Percentiles rank a stretch among this genome's conserved stretches.
Conservation (phyloP, 2,888 invertebrate genomes). For the Hypomecis atomaria region DNA sequence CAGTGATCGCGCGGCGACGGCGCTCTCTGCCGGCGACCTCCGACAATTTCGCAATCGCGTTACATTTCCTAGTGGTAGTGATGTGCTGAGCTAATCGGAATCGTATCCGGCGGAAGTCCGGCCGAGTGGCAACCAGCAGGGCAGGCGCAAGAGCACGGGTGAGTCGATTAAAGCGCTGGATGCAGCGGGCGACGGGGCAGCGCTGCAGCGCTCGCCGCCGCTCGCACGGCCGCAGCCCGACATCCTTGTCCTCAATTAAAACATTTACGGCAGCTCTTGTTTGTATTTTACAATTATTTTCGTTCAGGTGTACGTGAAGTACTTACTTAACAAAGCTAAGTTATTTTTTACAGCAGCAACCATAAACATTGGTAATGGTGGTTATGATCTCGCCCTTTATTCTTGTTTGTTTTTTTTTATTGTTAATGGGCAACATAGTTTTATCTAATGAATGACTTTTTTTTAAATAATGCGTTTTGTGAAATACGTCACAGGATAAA, state of each 20-base stretch:
- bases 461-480: too few species aligned
- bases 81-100: constrained; percentile 64
- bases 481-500: too few species aligned
- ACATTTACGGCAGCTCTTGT: constrained; percentile 72
- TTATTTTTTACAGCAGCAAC: not conserved
- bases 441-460: too few species aligned
- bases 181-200: constrained; percentile 45
- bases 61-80: constrained; percentile 76
- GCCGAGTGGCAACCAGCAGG: constrained; percentile 53
- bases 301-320: constrained; percentile 21
- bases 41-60: constrained; percentile 62
- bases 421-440: too few species aligned
- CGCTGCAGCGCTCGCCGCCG: constrained; percentile 47
- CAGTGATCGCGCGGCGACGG: constrained; percentile 76
- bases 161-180: constrained; percentile 57
- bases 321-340: not conserved
- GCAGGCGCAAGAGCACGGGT: constrained; percentile 60
- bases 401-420: too few species aligned
- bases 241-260: constrained; percentile 82
- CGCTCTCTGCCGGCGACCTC: constrained; percentile 79
- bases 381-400: too few species aligned
- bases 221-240: constrained; percentile 57
- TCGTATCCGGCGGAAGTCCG: constrained; percentile 61
- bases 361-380: not conserved
- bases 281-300: constrained; percentile 68